Conservation (phyloP, 2,113 vertebrate genomes). For the Odobenus rosmarus region DNA sequence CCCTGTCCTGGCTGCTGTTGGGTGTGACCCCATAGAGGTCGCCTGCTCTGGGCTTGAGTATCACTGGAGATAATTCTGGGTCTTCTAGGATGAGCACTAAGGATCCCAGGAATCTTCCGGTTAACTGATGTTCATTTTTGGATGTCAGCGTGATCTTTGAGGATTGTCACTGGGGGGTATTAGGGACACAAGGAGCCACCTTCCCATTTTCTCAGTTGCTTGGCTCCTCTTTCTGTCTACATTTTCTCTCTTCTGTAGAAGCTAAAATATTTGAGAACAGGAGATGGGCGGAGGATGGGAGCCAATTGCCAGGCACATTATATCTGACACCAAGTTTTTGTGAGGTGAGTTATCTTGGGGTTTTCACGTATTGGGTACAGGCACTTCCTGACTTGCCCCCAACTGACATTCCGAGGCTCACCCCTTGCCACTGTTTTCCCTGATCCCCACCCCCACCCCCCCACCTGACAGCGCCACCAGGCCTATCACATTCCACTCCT, state of each 20-base stretch:
- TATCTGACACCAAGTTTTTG: neutral
- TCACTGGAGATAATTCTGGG: neutral
- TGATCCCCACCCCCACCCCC: too few species aligned
- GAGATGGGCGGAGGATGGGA: neutral
- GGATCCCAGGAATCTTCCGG: neutral
- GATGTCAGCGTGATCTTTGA: neutral
- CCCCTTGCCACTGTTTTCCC: neutral
- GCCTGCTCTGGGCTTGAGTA: neutral
- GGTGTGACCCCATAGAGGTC: fast-evolving
- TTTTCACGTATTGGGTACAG: neutral
- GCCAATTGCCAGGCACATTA: neutral
- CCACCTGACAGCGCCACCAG: neutral
- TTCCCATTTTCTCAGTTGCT: neutral
- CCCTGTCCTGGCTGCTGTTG: neutral
- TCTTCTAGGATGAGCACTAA: neutral
- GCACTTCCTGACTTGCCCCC: neutral
- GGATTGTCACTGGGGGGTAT: fast-evolving
- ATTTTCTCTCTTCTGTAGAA: neutral
- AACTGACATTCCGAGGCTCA: neutral
- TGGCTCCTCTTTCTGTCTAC: neutral
- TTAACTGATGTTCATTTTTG: neutral
- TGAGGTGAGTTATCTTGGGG: neutral
- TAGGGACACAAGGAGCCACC: neutral
- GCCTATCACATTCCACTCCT: neutral
- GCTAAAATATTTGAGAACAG: slow-evolving; percentile 18